Conservation (phyloP, 2,888 invertebrate species). For the Napeogenes sylphis region DNA sequence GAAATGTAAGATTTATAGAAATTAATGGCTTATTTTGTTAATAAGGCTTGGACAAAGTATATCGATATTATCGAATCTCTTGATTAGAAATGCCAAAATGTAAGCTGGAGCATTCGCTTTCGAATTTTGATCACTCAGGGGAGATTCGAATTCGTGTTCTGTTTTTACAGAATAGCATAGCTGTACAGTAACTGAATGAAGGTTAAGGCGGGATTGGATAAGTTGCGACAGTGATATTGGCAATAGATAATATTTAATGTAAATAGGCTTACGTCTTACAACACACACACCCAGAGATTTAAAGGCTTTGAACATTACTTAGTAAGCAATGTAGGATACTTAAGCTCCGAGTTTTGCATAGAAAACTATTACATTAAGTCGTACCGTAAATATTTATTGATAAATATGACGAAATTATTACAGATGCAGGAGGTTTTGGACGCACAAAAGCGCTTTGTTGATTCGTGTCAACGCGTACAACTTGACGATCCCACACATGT, state of each 20-base stretch:
- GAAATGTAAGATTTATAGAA: too few relatives aligned
- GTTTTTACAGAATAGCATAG: too few relatives aligned
- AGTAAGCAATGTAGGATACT: background rate
- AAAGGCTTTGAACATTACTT: background rate
- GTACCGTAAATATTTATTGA: background rate
- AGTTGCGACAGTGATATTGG: conserved; percentile 22
- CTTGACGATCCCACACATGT: conserved; percentile 81
- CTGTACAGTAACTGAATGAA: conserved; percentile 6
- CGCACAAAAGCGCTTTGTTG: conserved; percentile 80
- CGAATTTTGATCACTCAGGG: too few relatives aligned
- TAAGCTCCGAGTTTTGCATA: conserved; percentile 3
- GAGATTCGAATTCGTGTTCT: too few relatives aligned
- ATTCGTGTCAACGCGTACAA: conserved; percentile 82
- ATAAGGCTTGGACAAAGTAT: too few relatives aligned
- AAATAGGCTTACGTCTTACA: conserved; percentile 13
- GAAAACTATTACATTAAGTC: background rate
- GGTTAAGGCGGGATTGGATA: conserved; percentile 22
- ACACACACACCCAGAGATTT: conserved; percentile 4
- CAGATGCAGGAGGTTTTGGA: conserved; percentile 79
- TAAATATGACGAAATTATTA: conserved; percentile 28
- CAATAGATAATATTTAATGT: conserved; percentile 18
- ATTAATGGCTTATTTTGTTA: too few relatives aligned
- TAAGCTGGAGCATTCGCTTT: too few relatives aligned
- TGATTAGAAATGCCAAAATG: too few relatives aligned
- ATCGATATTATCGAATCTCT: too few relatives aligned